phyloP scores from a whole-genome alignment of 2,888 invertebrate genomes.

The Fragum fragum region DNA sequence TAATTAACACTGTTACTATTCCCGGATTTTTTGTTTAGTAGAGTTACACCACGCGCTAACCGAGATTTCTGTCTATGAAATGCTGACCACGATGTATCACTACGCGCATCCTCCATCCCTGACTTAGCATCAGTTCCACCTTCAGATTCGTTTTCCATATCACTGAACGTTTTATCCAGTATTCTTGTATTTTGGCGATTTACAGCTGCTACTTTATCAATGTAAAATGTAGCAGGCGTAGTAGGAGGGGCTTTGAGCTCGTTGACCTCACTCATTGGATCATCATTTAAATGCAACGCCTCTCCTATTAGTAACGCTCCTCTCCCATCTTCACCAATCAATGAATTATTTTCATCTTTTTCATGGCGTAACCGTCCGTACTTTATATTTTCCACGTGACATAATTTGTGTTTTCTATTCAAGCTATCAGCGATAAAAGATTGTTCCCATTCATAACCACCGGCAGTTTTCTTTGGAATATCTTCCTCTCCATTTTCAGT shows the following conservation, averaged over 20 bases:
- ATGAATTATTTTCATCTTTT: not conserved
- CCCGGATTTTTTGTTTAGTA: constrained; percentile 56
- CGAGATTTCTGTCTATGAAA: constrained; percentile 66
- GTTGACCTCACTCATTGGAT: not conserved
- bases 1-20: constrained; percentile 36
- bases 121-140: constrained; percentile 7
- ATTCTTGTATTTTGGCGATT: constrained; percentile 12
- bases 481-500: constrained; percentile 39
- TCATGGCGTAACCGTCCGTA: constrained; percentile 3
- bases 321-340: constrained; percentile 7
- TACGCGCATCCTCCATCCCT: constrained; percentile 54
- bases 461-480: constrained; percentile 19
- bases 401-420: not conserved
- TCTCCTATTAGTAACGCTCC: not conserved
- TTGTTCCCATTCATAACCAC: constrained; percentile 63
- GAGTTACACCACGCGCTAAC: constrained; percentile 58
- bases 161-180: not conserved
- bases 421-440: constrained; percentile 40
- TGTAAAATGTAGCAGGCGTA: constrained; percentile 30
- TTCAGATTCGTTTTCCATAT: constrained; percentile 22
- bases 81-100: constrained; percentile 58
- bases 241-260: constrained; percentile 50
- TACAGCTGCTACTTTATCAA: not conserved
- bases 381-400: constrained; percentile 5
- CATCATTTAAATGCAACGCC: not conserved